phyloP scores from a whole-genome alignment of 2,113 vertebrate genomes.

The Antechinus flavipes region DNA sequence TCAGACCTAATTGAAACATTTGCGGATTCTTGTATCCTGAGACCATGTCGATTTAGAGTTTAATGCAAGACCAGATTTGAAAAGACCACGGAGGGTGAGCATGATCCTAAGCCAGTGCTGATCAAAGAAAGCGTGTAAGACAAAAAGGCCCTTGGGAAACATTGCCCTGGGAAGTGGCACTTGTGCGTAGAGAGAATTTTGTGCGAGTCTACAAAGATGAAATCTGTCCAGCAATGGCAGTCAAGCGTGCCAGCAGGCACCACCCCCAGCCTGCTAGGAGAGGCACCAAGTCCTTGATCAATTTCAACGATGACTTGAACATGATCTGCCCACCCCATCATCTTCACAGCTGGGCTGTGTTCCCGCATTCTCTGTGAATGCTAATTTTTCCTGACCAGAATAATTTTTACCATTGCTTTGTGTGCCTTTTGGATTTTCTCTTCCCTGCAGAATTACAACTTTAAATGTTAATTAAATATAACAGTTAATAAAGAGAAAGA shows the following conservation, averaged over 20 bases:
- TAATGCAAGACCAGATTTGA: conserved; percentile 65
- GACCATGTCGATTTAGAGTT: conserved; percentile 67
- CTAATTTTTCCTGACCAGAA: conserved; percentile 52
- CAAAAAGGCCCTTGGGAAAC: conserved; percentile 79
- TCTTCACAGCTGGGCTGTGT: conserved; percentile 26
- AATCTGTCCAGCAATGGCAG: neutral
- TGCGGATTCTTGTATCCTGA: conserved; percentile 57
- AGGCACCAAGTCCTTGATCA: conserved; percentile 32
- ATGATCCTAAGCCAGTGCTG: conserved; percentile 67
- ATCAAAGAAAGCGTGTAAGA: conserved; percentile 78
- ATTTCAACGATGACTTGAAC: conserved; percentile 13
- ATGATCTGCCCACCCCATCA: conserved; percentile 37
- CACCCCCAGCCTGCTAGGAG: conserved; percentile 1
- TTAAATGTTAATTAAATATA: conserved; percentile 60
- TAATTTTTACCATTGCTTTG: conserved; percentile 57
- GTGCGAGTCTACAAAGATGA: conserved; percentile 56
- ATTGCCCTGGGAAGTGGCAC: conserved; percentile 72
- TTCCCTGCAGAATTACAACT: conserved; percentile 25
- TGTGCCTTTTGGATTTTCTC: conserved; percentile 29
- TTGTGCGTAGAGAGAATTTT: conserved; percentile 72
- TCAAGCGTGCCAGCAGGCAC: conserved; percentile 56
- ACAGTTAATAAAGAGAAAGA: conserved; percentile 55
- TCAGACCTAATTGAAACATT: conserved; percentile 68
- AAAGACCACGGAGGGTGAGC: conserved; percentile 69
- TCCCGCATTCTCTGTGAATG: conserved; percentile 22